These are phyloP conservation scores for Chaetophractus vellerosus DNA, from an alignment of 2,797 vertebrate genomes.

Conservation along the genomic window DNA sequence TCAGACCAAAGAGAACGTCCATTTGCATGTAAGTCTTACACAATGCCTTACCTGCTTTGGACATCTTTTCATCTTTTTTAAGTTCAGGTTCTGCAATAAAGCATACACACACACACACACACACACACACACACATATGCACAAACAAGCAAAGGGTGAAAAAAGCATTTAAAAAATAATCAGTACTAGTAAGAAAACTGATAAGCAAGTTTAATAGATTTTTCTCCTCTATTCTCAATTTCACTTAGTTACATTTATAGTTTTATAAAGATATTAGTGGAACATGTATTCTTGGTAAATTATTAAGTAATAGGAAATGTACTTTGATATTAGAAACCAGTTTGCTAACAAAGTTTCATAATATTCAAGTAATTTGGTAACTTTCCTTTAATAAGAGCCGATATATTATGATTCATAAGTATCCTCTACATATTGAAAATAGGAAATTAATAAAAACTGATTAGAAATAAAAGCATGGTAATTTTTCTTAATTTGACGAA, in stretches of 20 bases:
- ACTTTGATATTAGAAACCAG: slow-evolving; percentile 12
- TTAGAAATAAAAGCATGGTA: background rate
- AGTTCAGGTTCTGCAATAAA: slow-evolving; percentile 71
- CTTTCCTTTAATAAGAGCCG: slow-evolving; percentile 3
- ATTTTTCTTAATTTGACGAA: slow-evolving; percentile 22
- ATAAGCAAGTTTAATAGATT: background rate
- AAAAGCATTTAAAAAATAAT: slow-evolving; percentile 13
- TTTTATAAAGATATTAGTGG: background rate
- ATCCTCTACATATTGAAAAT: background rate
- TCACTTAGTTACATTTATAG: background rate
- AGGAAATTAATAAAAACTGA: slow-evolving; percentile 37
- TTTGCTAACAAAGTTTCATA: slow-evolving; percentile 27
- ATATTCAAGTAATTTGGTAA: background rate
- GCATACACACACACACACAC: background rate
- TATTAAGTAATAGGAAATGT: slow-evolving; percentile 24
- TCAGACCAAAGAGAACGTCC: background rate
- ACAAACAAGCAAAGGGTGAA: background rate
- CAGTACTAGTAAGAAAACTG: background rate
- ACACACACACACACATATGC: no score
- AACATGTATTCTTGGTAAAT: slow-evolving; percentile 2
- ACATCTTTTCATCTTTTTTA: slow-evolving; percentile 75
- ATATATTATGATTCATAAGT: background rate
- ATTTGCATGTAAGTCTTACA: background rate
- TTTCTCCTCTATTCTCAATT: background rate
- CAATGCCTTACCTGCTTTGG: slow-evolving; percentile 67